A percentile compares a stretch with the other conserved stretches of the same genome.
These are phyloP conservation scores for Macropus fuliginosus DNA, from an alignment of 2,797 vertebrate genomes.

Conservation along the genomic window DNA sequence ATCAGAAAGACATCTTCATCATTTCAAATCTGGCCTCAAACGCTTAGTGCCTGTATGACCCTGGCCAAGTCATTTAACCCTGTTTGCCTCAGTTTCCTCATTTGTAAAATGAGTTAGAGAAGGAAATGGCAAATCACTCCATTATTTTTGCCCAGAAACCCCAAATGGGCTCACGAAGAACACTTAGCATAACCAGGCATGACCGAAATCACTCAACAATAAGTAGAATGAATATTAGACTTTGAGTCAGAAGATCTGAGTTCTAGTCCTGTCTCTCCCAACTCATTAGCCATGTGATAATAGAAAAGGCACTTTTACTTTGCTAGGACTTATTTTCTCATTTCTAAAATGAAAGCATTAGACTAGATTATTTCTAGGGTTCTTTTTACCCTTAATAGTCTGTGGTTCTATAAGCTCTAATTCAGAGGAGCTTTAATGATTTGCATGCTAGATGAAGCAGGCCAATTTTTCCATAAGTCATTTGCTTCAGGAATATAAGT, in stretches of 20 bases:
- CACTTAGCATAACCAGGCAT: no score
- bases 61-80: neutral
- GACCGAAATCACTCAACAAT: neutral
- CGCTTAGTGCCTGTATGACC: neutral
- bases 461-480: slow-evolving; percentile 39
- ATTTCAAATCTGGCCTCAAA: neutral
- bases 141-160: neutral
- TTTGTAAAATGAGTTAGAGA: neutral
- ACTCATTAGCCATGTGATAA: neutral
- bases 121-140: neutral
- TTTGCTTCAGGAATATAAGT: slow-evolving; percentile 49
- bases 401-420: slow-evolving; percentile 9
- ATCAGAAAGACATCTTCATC: neutral
- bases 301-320: neutral
- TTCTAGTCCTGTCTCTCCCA: neutral
- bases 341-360: neutral
- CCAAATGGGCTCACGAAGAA: neutral
- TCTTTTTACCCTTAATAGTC: neutral
- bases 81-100: neutral
- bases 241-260: neutral
- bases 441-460: slow-evolving; percentile 54
- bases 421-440: slow-evolving; percentile 15
- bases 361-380: neutral
- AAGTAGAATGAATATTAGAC: neutral
- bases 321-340: neutral